A percentile compares a stretch with the other conserved stretches of the same genome.
Evolutionary conservation across 2,113 vertebrate genomes (phyloP).

Genomic region (Kobus ellipsiprymnus): DNA sequence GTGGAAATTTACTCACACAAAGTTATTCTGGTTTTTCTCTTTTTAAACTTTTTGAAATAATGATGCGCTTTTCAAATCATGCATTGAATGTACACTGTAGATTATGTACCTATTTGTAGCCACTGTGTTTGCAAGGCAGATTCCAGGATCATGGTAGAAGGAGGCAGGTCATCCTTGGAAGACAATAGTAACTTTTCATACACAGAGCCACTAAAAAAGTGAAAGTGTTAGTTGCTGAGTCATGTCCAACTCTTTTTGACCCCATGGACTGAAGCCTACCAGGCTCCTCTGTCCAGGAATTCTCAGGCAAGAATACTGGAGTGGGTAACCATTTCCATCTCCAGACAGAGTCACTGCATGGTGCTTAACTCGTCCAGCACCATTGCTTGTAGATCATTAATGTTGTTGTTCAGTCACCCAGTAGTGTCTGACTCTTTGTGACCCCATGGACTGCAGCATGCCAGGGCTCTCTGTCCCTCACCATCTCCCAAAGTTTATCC

Average conservation of each 20-base stretch:
- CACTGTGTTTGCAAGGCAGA: neutral
- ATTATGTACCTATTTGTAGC: neutral
- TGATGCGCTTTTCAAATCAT: constrained; percentile 33
- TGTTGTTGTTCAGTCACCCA: neutral
- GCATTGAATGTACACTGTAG: constrained; percentile 13
- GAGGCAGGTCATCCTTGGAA: neutral
- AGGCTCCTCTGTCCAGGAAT: neutral
- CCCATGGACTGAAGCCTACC: neutral
- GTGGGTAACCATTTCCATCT: neutral
- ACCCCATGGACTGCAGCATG: neutral
- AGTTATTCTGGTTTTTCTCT: neutral
- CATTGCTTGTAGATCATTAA: neutral
- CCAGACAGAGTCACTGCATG: neutral
- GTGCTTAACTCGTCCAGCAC: neutral
- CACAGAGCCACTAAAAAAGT: neutral
- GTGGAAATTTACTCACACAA: constrained; percentile 1
- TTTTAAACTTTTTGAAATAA: constrained; percentile 34
- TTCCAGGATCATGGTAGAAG: neutral
- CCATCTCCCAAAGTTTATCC: neutral
- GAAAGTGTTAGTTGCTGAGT: neutral
- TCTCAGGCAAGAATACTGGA: neutral
- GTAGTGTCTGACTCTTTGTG: neutral
- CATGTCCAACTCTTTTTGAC: neutral
- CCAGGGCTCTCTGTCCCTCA: neutral
- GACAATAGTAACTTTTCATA: neutral